Conservation (phyloP, 2,113 vertebrate species). For the Pandion haliaetus region DNA sequence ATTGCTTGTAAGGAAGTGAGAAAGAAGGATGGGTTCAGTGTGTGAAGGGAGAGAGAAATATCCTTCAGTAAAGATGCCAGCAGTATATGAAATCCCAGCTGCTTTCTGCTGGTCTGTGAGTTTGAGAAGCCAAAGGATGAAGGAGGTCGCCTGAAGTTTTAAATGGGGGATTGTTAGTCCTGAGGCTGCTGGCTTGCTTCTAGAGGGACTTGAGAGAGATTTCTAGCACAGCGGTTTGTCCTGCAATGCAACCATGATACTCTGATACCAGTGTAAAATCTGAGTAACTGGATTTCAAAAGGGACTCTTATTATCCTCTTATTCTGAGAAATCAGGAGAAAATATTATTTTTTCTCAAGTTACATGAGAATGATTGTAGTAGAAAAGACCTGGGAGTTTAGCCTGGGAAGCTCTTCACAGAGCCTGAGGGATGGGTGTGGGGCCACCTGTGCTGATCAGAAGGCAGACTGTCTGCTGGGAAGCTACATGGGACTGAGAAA, state of each 20-base stretch:
- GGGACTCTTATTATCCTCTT: background rate
- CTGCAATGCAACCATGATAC: background rate
- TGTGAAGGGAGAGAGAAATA: background rate
- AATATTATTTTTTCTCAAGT: background rate
- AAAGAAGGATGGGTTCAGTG: background rate
- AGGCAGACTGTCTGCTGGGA: background rate
- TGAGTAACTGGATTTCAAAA: background rate
- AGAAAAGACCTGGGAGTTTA: background rate
- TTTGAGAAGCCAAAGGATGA: background rate
- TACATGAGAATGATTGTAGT: background rate
- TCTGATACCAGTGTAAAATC: background rate
- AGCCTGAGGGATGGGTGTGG: background rate
- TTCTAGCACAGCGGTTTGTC: background rate
- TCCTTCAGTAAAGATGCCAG: background rate
- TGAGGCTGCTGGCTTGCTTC: background rate
- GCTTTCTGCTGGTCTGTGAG: background rate
- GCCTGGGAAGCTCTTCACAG: background rate
- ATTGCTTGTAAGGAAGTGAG: background rate
- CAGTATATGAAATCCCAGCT: background rate
- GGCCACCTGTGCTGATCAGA: background rate
- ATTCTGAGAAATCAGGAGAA: background rate
- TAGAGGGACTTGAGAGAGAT: background rate
- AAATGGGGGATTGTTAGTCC: background rate
- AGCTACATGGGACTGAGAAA: background rate
- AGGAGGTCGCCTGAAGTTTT: background rate